Evolutionary conservation across 2,888 invertebrate species (phyloP).

Genomic region (Dolichomitus sp.): DNA sequence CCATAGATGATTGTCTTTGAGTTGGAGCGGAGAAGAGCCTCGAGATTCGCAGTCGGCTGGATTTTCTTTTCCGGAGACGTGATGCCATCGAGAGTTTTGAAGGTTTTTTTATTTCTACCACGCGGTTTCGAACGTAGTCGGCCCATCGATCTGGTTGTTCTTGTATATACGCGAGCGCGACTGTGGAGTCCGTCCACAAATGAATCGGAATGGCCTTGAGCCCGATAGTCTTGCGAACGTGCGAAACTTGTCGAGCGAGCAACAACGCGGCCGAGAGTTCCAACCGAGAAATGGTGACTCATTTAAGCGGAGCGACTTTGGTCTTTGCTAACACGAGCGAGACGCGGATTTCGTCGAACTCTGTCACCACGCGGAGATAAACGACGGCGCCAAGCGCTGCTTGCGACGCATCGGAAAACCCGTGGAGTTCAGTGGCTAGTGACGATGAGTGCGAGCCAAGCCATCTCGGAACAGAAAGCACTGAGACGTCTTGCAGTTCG

Average conservation of each 20-base stretch:
- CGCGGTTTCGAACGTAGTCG: conserved; percentile 74
- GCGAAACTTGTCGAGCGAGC: not conserved
- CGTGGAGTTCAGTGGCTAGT: conserved; percentile 54
- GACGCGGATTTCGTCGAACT: not conserved
- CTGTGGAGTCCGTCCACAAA: not conserved
- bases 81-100: too few relatives aligned
- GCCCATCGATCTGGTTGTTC: conserved; percentile 60
- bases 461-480: conserved; percentile 1
- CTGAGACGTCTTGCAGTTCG: not conserved
- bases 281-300: not conserved
- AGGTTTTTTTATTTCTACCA: too few relatives aligned
- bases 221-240: not conserved
- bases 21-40: not conserved
- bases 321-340: conserved; percentile 14
- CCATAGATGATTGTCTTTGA: not conserved
- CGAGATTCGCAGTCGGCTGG: conserved; percentile 12
- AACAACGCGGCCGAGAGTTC: conserved; percentile 8
- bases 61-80: not conserved
- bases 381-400: conserved; percentile 58
- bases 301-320: conserved; percentile 1
- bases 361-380: not conserved
- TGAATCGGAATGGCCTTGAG: not conserved
- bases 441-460: not conserved
- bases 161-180: conserved; percentile 4
- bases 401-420: conserved; percentile 66